phyloP scores from a whole-genome alignment of 1,140 invertebrate genomes.

The Hylyphantes graminicola region DNA sequence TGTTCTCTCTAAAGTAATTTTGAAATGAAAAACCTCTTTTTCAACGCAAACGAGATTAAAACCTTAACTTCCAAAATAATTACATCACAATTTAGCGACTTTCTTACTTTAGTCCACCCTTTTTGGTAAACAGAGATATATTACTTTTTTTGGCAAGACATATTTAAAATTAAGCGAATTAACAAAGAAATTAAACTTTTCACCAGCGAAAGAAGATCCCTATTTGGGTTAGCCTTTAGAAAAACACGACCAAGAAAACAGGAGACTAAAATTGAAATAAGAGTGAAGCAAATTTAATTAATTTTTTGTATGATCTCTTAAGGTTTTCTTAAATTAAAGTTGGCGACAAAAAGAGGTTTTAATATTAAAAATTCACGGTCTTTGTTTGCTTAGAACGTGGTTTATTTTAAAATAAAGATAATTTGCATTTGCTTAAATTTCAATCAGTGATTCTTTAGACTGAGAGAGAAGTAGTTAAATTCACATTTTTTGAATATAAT shows the following conservation, averaged over 20 bases:
- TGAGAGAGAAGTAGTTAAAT: too few relatives aligned
- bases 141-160: constrained; percentile 22
- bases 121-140: constrained; percentile 28
- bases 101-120: not conserved
- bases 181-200: constrained; percentile 50
- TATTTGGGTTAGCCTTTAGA: too few relatives aligned
- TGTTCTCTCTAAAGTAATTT: too few relatives aligned
- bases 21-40: not conserved
- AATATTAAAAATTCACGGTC: constrained; percentile 46
- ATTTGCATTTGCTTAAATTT: too few relatives aligned
- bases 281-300: constrained; percentile 33
- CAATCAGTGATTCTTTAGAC: too few relatives aligned
- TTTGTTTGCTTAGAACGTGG: constrained; percentile 15
- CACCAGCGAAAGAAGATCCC: not conserved
- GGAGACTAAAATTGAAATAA: too few relatives aligned
- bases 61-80: not conserved
- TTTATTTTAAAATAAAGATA: too few relatives aligned
- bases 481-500: too few relatives aligned
- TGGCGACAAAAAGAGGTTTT: constrained; percentile 33
- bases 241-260: too few relatives aligned
- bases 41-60: not conserved
- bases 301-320: constrained; percentile 19
- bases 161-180: constrained; percentile 49
- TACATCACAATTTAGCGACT: constrained; percentile 5
- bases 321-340: constrained; percentile 3